Base-by-base conservation (phyloP, 2,888 invertebrate genomes). In the Pyralis farinalis region DNA sequence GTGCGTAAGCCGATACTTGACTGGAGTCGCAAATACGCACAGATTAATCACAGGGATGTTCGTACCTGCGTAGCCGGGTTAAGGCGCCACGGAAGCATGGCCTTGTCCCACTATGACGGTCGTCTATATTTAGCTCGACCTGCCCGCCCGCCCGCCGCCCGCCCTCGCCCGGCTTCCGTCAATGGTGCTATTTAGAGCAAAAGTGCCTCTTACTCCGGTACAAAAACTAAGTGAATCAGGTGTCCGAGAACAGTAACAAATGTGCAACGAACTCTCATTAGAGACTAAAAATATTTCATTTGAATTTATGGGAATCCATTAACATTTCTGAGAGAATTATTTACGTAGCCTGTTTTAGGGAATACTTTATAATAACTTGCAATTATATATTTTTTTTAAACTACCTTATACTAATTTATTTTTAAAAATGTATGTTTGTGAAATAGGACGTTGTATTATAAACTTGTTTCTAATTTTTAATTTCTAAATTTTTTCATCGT, bases 31-130 rank as follows among this genome's bases (percentile, higher is more conserved):
- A 74, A 77, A 80, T 71, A 73, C 69, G 70, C 54, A 47, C 53
- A 67, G 76, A 81, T 80, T 80, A 83, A 80, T 80, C 66, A 66
- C 65, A 74, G 77, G 82, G 82, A 81, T 80, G 70, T 71, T 68
- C 49, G 61, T 71, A 79, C 77, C 78, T 77, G 76, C 43, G 43
- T 49, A 46, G 58, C 53, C 61, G 62, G 70, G 71, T 65, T 60
- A 65, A 64, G 68, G 64, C 64, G 64, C 64, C 49, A 52, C 63
- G 66, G 64, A 65, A 67, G 61, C 65, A 54, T 57, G 83, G 78
- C 86, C 84, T 86, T 85, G 86, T 63, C 77, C 82, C 48, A 83
- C 69, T 78, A 60, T 64, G 74, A 63, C 74, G 80, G 79, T 64
- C 79, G 77, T 71, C 84, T 86, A 85, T 82, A 71, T 85, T 71